A percentile compares a stretch with the other conserved stretches of the same genome.
These are phyloP conservation scores for Drosophila infuscata DNA, from an alignment of 2,888 invertebrate species.

Conservation along the genomic window DNA sequence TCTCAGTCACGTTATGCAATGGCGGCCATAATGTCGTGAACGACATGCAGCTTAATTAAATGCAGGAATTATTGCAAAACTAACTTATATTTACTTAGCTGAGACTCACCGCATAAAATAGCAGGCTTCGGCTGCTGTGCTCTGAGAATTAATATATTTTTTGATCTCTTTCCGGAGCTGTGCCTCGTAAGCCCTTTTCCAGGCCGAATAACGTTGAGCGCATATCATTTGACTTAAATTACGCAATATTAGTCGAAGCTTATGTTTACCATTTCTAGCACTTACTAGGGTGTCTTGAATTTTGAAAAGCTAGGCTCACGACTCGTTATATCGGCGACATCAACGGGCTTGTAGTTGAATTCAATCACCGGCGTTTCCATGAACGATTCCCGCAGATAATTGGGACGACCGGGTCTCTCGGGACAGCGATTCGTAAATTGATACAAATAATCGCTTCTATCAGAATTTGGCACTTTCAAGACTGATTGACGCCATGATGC, in stretches of 20 bases:
- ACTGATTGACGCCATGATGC: neutral
- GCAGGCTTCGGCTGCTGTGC: constrained; percentile 60
- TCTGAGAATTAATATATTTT: constrained; percentile 49
- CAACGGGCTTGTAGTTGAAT: constrained; percentile 3
- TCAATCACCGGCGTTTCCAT: accelerated
- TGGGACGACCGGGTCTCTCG: accelerated
- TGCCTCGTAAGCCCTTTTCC: constrained; percentile 42
- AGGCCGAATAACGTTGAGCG: constrained; percentile 43
- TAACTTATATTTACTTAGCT: neutral
- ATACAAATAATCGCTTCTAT: neutral
- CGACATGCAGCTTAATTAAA: constrained; percentile 55
- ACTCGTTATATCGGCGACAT: constrained; percentile 18
- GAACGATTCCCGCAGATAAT: neutral
- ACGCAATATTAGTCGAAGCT: neutral
- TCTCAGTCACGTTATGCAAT: constrained; percentile 61
- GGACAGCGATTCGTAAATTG: constrained; percentile 9
- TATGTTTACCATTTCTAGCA: neutral
- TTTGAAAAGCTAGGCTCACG: constrained; percentile 40
- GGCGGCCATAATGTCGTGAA: constrained; percentile 76
- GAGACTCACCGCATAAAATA: constrained; percentile 61
- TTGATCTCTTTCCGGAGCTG: constrained; percentile 63
- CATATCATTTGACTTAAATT: constrained; percentile 37
- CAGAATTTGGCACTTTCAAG: constrained; percentile 26
- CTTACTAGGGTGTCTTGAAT: constrained; percentile 56
- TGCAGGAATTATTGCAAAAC: neutral